phyloP scores from a whole-genome alignment of 2,113 vertebrate genomes.

The Marmota flaviventris region DNA sequence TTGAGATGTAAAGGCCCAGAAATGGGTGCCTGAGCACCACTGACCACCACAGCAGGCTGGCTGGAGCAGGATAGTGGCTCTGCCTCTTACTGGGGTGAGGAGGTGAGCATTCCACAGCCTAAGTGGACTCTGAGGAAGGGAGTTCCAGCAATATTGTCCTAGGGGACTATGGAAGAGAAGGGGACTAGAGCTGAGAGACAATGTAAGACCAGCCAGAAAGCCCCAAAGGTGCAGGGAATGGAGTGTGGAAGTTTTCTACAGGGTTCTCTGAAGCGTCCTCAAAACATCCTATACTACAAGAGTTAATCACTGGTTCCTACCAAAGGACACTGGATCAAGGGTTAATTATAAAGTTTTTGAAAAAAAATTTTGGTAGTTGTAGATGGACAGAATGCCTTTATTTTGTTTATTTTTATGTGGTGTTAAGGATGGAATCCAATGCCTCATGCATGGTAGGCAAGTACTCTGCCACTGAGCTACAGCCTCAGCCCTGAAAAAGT shows the following conservation, averaged over 20 bases:
- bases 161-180: background rate
- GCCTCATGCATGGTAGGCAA: too few relatives aligned
- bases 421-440: too few relatives aligned
- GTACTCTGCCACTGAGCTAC: too few relatives aligned
- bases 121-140: background rate
- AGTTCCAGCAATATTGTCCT: background rate
- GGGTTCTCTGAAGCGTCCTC: background rate
- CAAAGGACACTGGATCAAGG: background rate
- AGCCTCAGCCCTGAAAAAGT: too few relatives aligned
- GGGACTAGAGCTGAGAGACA: background rate
- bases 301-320: background rate
- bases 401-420: too few relatives aligned
- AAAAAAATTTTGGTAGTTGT: too few relatives aligned
- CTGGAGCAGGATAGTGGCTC: accelerated
- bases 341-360: too few relatives aligned
- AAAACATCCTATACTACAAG: background rate
- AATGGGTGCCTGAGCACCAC: background rate
- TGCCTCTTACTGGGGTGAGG: background rate
- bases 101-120: background rate
- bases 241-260: background rate
- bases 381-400: too few relatives aligned
- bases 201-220: background rate
- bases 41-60: background rate
- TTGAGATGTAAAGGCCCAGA: background rate
- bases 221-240: background rate